Evolutionary conservation across 1,140 invertebrate genomes (phyloP), one percentile per base, ranked within the genome.

Genomic region (Doryteuthis pealeii): DNA sequence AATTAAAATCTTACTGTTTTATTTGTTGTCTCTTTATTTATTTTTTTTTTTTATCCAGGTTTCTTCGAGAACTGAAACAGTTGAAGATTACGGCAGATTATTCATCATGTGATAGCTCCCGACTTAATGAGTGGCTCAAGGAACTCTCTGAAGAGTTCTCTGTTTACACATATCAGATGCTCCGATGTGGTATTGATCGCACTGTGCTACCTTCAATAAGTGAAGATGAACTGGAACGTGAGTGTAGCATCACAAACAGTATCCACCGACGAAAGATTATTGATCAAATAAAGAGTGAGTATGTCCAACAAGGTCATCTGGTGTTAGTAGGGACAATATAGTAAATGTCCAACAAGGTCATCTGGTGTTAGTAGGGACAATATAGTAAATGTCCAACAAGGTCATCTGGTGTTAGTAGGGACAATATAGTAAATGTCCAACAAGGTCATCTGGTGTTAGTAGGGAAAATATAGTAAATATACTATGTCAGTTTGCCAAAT

Each of bases 61-160:
- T 99, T 89, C 93, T 95, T 58, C 89, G 98, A 81, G 97, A 99
- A 88, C 88, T 99, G 72, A 94, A 95, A 85, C 95, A 94, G 82
- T 89, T 99, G 73, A 99, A 99, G 87, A 94, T 95, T 85, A 95
- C 98, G 91, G 95, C 98, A 8, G 97, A 99, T 86, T 99, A 99
- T 85, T 95, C 95, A 35, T 97, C 95, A 54, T 92, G 94, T 82
- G 98, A 99, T 84, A 91, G 93, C 2, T 93, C 94, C 0, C 95
- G 94, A 83, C 90, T 99, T 68, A 96, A 98, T 84, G 92, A 92
- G 69, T 98, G 98, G 87, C 89, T 99, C 2, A 93, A 93, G 84
- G 91, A 90, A 22, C 92, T 99, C 58, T 95, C 94, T 12, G 91
- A 92, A 10, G 96, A 99, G 84, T 97, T 97, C 86, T 94, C 94